A percentile compares a stretch with the other conserved stretches of the same genome.
These are phyloP conservation scores for Tricholaema leucomelas DNA, from an alignment of 2,113 vertebrate species.

Conservation along the genomic window DNA sequence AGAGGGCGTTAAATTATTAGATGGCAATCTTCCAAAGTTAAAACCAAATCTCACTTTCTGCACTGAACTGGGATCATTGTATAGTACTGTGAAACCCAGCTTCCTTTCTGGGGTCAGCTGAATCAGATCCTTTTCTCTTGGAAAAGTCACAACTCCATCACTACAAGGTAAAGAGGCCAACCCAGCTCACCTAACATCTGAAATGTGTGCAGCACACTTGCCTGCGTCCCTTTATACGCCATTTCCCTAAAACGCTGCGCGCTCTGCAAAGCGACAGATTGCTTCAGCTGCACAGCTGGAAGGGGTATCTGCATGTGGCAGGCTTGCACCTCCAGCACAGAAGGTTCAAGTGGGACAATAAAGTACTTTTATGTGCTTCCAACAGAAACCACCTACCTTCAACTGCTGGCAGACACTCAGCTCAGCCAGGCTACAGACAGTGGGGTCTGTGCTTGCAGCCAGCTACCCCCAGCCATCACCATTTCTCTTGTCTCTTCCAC, in stretches of 20 bases:
- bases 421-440: neutral
- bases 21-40: neutral
- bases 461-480: neutral
- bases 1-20: neutral
- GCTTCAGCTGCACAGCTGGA: neutral
- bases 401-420: neutral
- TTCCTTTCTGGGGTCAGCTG: conserved; percentile 33
- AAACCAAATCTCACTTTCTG: conserved; percentile 2
- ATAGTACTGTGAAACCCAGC: conserved; percentile 34
- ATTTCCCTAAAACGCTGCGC: neutral
- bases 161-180: neutral
- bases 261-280: neutral
- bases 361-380: neutral
- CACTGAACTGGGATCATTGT: conserved; percentile 2
- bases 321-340: neutral
- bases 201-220: neutral
- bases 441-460: neutral
- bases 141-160: neutral
- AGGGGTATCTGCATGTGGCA: neutral
- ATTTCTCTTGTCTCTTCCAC: neutral
- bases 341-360: neutral
- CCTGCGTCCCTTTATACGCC: neutral
- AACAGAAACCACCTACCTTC: neutral
- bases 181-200: neutral
- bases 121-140: neutral